Evolutionary conservation across 2,888 invertebrate genomes (phyloP), one percentile per base, ranked within the genome.

Genomic region (Alcis repandata): DNA sequence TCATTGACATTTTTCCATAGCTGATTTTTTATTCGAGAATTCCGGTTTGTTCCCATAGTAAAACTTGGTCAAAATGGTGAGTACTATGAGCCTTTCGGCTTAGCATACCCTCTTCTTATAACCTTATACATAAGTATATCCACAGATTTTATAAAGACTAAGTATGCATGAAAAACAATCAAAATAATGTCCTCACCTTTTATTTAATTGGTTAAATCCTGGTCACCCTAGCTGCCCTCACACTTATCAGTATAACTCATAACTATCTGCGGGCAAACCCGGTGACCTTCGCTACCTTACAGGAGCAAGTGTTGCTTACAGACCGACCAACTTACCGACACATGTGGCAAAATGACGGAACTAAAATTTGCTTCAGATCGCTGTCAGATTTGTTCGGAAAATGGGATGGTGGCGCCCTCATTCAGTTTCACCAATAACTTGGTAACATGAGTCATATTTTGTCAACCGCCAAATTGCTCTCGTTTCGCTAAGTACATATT

Each of bases 201-300:
- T 13, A 27, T 22, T 22, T 13, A 1, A 4, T 27, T n/a, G n/a
- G 46, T 1, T 0, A 10, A 19, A 51, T 6, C 15, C 8, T 54
- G 32, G 54, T 19, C 43, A 54, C 54, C 41, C 4, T 36, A 13
- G 2, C 9, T 46, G 17, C 17, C 17, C 7, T 20, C 13, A 20
- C 33, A 20, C 2, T 54, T 54, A 43, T 54, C 41, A 54, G 19
- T 54, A 54, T 54, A 43, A 54, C 11, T 54, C 54, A 54, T 54
- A 54, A 54, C 53, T 43, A 32, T 54, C 54, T 4, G 15, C 53
- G 8, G 13, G 54, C 17, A 43, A 54, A 54, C 11, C 54, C 15
- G 54, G 9, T 17, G 54, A 32, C 54, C 54, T 54, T 54, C 54
- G 10, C 9, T 43, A 54, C 41, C 27, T 33, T 43, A 32, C 27